Base-by-base conservation (phyloP, 1,140 invertebrate species). In the Delia radicum region DNA sequence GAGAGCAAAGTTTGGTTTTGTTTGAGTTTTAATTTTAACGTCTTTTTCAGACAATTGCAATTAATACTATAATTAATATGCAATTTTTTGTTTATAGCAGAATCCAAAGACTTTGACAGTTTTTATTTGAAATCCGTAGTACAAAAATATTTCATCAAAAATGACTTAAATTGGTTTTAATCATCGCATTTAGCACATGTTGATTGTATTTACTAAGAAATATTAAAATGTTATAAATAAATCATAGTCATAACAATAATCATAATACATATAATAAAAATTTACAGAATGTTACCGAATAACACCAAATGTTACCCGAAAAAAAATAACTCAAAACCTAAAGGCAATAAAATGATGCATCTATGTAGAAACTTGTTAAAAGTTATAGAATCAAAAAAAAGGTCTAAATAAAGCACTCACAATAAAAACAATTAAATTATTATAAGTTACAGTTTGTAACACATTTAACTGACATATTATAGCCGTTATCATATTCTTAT, bases 341-440 rank as follows among this genome's bases (percentile, higher is more conserved):
- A 24, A 55, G 7, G 48, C 48, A 18, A 55, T 21, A 55, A 55
- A 21, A 18, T 18, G 6, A 48, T 21, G 8, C 48, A 7, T 21
- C 48, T 55, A 55, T 18, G 2, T 15, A 55, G 5, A 21, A 55
- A n/a, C 37, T 42, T 42, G 12, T 55, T 55, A 55, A 6, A 21
- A 55, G 48, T 5, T 21, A 55, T 21, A 55, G 7, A 55, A 55
- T 1, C 18, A 55, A 24, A 55, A 24, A 21, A 24, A 55, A 55
- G 48, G 48, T 21, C 48, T 55, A 55, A 55, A 55, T 55, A 18
- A 55, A 24, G 48, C 21, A 18, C 24, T 55, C 48, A 55, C 48
- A 55, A 69, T 69, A 69, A 69, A 69, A 69, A 69, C 65, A 69
- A 69, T 69, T 69, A 69, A 69, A 69, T 69, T 69, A 69, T 69